A percentile compares a stretch with the other conserved stretches of the same genome.
These are phyloP conservation scores for Phenacoccus solenopsis DNA, from an alignment of 1,140 invertebrate species.

Conservation along the genomic window DNA sequence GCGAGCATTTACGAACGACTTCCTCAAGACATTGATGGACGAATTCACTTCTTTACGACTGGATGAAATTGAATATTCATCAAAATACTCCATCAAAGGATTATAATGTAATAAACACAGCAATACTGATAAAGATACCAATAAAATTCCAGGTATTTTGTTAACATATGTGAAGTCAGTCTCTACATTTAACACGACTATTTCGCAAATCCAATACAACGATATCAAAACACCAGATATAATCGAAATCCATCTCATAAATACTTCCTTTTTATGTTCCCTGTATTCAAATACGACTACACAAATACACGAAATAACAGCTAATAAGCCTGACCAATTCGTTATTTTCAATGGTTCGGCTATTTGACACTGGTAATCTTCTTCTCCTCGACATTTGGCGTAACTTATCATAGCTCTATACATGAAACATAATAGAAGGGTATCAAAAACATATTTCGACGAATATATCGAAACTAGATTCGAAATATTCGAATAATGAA, in stretches of 20 bases:
- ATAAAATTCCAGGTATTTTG: not conserved
- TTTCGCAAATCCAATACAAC: not conserved
- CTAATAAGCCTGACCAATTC: not conserved
- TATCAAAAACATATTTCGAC: not conserved
- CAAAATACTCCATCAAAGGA: not conserved
- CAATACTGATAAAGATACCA: not conserved
- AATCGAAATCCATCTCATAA: no score
- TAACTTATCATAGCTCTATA: not conserved
- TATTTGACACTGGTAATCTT: not conserved
- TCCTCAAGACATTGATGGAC: slow-evolving; percentile 54
- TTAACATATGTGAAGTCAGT: not conserved
- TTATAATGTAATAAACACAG: not conserved
- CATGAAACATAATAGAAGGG: not conserved
- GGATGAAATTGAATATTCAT: slow-evolving; percentile 10
- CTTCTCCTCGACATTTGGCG: not conserved
- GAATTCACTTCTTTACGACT: no score
- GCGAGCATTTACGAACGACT: slow-evolving; percentile 43
- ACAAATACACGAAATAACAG: not conserved
- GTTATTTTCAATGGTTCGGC: not conserved
- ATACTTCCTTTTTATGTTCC: no score
- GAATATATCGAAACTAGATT: not conserved
- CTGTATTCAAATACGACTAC: no score
- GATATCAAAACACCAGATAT: not conserved
- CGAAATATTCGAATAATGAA: not conserved
- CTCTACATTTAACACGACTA: not conserved